Evolutionary conservation across 2,113 vertebrate genomes (phyloP).

Genomic region (Tringa solitaria): DNA sequence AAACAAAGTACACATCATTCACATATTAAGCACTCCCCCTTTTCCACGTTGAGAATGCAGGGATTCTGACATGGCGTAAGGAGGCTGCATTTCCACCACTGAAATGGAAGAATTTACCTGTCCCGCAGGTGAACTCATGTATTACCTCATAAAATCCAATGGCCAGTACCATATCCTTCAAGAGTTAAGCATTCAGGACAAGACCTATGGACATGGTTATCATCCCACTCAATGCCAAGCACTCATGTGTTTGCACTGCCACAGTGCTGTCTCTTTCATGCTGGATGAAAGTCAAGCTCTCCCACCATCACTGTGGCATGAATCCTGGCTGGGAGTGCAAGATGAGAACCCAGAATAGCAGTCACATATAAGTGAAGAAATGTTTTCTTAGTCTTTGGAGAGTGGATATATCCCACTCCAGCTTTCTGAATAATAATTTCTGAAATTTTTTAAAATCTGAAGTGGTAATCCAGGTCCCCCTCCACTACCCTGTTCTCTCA

Average conservation of each 20-base stretch:
- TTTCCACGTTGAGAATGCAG: rapidly evolving
- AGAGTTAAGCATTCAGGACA: not conserved
- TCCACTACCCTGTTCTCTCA: rapidly evolving
- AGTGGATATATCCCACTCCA: not conserved
- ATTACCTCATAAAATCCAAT: not conserved
- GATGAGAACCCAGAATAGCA: not conserved
- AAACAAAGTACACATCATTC: not conserved
- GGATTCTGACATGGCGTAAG: not conserved
- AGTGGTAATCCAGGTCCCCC: not conserved
- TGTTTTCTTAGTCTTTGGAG: not conserved
- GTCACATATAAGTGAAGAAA: not conserved
- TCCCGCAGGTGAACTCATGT: not conserved
- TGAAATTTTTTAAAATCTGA: not conserved
- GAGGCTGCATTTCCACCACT: not conserved
- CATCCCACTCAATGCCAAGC: not conserved
- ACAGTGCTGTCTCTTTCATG: not conserved
- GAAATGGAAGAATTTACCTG: not conserved
- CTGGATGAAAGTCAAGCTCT: not conserved
- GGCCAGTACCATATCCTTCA: not conserved
- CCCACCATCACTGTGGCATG: not conserved
- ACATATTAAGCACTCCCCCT: not conserved
- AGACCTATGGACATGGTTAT: not conserved
- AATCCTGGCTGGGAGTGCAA: not conserved
- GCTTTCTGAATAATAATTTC: not conserved
- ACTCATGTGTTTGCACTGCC: not conserved